These are phyloP conservation scores for Pipistrellus pipistrellus DNA, from an alignment of 2,797 vertebrate species.

Conservation along the genomic window DNA sequence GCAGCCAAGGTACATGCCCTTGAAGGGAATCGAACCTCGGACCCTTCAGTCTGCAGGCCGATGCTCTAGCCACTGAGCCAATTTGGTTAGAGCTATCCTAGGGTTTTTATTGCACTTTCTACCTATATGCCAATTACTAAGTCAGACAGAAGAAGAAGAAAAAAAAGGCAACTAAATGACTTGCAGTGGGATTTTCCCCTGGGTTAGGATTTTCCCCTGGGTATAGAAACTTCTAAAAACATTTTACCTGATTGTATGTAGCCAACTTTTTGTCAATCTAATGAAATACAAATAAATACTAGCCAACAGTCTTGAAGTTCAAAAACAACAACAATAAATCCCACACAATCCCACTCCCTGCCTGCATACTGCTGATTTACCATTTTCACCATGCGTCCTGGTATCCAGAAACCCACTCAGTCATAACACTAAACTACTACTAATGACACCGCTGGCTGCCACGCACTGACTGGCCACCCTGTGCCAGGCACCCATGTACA, in stretches of 20 bases:
- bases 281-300: background rate
- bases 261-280: background rate
- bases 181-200: background rate
- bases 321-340: background rate
- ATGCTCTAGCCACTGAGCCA: too few relatives aligned
- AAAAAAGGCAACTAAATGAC: background rate
- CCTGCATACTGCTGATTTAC: background rate
- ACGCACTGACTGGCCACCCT: accelerated
- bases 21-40: too few relatives aligned
- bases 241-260: background rate
- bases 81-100: background rate
- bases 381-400: background rate
- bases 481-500: too few relatives aligned
- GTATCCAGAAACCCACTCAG: background rate
- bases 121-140: background rate
- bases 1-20: too few relatives aligned
- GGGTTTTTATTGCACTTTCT: background rate
- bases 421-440: background rate
- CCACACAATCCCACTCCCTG: background rate
- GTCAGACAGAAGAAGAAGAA: background rate
- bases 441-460: background rate
- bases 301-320: background rate
- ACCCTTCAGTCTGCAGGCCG: too few relatives aligned
- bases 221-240: background rate
- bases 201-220: background rate